phyloP scores from a whole-genome alignment of 2,888 invertebrate genomes.

The Apomyelois bistriatella region DNA sequence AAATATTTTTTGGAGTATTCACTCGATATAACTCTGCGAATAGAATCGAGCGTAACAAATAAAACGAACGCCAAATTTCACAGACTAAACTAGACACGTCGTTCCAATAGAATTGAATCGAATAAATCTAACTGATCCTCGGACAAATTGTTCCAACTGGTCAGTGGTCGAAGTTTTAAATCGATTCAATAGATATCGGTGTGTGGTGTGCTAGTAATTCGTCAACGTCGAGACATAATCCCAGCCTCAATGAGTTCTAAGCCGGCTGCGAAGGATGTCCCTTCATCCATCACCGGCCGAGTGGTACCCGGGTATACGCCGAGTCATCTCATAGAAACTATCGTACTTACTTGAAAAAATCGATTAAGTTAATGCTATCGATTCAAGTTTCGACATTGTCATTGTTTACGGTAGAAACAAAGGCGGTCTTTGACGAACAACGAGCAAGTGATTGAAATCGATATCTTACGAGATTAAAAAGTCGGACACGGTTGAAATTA shows the following conservation, averaged over 20 bases:
- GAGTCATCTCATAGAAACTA: constrained; percentile 48
- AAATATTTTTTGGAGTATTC: neutral
- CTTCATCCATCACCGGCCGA: constrained; percentile 65
- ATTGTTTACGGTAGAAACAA: constrained; percentile 13
- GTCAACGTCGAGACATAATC: constrained; percentile 75
- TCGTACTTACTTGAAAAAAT: constrained; percentile 37
- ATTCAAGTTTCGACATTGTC: constrained; percentile 18
- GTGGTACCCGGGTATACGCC: constrained; percentile 37
- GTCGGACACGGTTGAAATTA: neutral
- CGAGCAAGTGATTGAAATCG: constrained; percentile 31
- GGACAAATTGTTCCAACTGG: constrained; percentile 38
- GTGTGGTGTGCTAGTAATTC: constrained; percentile 64
- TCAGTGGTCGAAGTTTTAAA: constrained; percentile 59
- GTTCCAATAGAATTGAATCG: constrained; percentile 11
- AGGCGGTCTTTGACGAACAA: constrained; percentile 6
- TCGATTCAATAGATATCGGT: constrained; percentile 69
- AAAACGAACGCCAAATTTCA: constrained; percentile 1
- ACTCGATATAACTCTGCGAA: neutral
- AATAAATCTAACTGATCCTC: constrained; percentile 33
- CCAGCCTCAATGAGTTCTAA: constrained; percentile 71
- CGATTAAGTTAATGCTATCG: constrained; percentile 37
- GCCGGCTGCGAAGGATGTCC: constrained; percentile 61
- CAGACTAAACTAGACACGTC: constrained; percentile 13
- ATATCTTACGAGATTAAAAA: constrained; percentile 22
- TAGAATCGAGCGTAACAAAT: constrained; percentile 6